Evolutionary conservation across 2,888 invertebrate species (phyloP).

Genomic region (Meteorus cinctellus): DNA sequence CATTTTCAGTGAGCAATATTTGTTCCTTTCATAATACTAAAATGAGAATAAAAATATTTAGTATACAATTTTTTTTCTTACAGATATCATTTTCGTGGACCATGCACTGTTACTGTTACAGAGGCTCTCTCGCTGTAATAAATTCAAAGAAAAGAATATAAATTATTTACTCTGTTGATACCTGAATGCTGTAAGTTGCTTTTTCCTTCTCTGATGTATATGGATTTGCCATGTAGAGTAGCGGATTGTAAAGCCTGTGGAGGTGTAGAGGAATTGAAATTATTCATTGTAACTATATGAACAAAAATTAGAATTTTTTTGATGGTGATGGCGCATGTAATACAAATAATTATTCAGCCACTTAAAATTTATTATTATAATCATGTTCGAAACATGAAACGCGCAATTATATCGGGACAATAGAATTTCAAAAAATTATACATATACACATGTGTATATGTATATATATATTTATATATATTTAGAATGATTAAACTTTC

Average conservation of each 20-base stretch:
- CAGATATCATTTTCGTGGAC: constrained; percentile 78
- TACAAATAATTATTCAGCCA: constrained; percentile 15
- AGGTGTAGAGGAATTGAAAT: background rate
- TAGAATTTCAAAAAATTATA: constrained; percentile 29
- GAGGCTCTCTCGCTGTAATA: constrained; percentile 71
- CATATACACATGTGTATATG: constrained; percentile 1
- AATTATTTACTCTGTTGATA: background rate
- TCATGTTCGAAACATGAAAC: background rate
- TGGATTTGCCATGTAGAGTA: background rate
- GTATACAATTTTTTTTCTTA: constrained; percentile 52
- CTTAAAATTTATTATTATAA: constrained; percentile 16
- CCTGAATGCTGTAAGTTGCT: background rate
- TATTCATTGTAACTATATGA: background rate
- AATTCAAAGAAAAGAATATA: constrained; percentile 9
- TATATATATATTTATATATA: background rate
- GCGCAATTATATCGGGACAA: background rate
- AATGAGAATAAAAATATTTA: constrained; percentile 15
- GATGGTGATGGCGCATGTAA: background rate
- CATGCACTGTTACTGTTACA: constrained; percentile 76
- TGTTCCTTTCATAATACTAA: background rate
- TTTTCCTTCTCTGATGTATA: background rate
- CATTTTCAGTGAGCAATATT: constrained; percentile 73
- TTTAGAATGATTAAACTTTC: constrained; percentile 36
- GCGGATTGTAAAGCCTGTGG: background rate
- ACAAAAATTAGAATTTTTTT: no score